phyloP scores from a whole-genome alignment of 92 coral and sea anemone species.

The Heteractis magnifica region DNA sequence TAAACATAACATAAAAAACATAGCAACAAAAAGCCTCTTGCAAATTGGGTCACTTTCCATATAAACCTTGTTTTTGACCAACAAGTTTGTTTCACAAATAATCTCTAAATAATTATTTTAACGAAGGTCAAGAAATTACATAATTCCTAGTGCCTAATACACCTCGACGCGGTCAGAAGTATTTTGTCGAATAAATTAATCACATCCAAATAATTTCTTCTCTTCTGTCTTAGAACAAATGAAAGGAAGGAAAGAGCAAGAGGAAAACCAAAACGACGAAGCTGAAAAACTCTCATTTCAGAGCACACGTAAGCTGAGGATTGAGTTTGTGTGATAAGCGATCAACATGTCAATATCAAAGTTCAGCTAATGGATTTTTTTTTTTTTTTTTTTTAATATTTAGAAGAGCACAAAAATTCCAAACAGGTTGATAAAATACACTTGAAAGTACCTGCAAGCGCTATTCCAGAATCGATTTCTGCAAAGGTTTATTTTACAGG shows the following conservation, averaged over 20 bases:
- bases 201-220: neutral
- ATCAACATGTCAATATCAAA: no score
- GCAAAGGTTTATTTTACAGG: neutral
- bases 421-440: neutral
- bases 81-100: no score
- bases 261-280: neutral
- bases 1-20: no score
- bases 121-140: no score
- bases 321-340: neutral
- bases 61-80: no score
- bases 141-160: no score
- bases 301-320: neutral
- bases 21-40: no score
- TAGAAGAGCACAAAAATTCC: neutral
- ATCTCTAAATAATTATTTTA: no score
- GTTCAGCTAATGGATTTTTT: neutral
- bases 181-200: no score
- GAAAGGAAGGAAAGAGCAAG: neutral
- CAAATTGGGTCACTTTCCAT: no score
- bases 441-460: neutral
- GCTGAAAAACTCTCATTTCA: neutral
- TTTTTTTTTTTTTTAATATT: neutral
- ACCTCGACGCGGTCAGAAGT: no score
- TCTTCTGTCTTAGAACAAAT: neutral
- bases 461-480: neutral